Base-by-base conservation (phyloP, 2,113 vertebrate species). In the Bucco capensis region DNA sequence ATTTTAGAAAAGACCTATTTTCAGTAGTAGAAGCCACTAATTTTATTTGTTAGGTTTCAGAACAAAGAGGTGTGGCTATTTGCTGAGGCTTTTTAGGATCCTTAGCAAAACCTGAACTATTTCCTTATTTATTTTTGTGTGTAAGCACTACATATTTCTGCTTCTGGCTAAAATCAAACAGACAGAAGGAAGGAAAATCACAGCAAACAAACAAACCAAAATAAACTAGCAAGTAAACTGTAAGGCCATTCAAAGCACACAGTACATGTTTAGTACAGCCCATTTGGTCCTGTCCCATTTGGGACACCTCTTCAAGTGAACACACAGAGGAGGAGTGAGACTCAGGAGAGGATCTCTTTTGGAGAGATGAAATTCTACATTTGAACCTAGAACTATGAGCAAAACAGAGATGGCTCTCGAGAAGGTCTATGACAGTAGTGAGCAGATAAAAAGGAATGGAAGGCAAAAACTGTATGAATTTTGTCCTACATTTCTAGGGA, bases 1-100 rank as follows among this genome's bases (percentile, higher is more conserved):
- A 65, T 62, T 95, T 94, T 35, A 82, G 78, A 27, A 80, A 73
- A 79, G 50, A 62, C 6, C n/a, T 90, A 82, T 93, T 86, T 95
- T 90, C 79, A 88, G 85, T 21, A 77, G 50, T n/a, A 78, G 72
- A 93, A 83, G 24, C 81, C 58, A 89, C 62, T 51, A 27, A 15
- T 61, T 42, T 44, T 25, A 13, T 38, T 33, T 53, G 53, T 81
- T 53, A 58, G 11, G 23, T 76, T 79, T 82, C 66, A 73, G 83
- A 94, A 89, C 74, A 90, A 87, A 92, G 71, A 90, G 6, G 13
- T 58, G 12, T 44, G 17, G 24, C 47, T 46, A 33, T 58, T 75
- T 74, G 70, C 61, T 72, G 50, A 66, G 31, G 44, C 7, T 84
- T 89, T 81, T 75, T 61, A 57, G 60, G 31, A 78, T 60, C 37